A percentile compares a stretch with the other conserved stretches of the same genome.
These are phyloP conservation scores for Oryzias dopingdopingensis DNA, from an alignment of 2,797 vertebrate genomes.

Conservation along the genomic window DNA sequence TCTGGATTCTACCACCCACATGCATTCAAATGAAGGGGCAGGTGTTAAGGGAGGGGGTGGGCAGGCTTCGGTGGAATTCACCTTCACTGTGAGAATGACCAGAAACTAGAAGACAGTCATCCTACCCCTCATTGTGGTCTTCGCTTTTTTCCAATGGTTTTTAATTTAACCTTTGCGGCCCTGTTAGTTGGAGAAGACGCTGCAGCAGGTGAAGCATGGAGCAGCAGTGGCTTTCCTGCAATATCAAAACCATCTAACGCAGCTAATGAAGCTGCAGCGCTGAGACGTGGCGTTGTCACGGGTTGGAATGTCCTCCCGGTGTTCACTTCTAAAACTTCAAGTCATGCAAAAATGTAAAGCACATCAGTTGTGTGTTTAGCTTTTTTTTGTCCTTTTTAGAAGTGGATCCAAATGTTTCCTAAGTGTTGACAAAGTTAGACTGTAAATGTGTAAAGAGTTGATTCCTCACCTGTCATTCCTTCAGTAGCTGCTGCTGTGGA, in stretches of 20 bases:
- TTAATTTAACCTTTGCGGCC: constrained; percentile 48
- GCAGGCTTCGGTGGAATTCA: constrained; percentile 40
- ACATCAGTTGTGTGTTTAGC: constrained; percentile 14
- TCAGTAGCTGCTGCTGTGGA: constrained; percentile 44
- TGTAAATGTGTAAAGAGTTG: constrained; percentile 28
- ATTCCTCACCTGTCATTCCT: constrained; percentile 39
- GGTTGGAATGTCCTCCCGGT: constrained; percentile 23
- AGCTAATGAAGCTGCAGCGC: constrained; percentile 25
- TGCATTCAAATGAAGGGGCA: constrained; percentile 51
- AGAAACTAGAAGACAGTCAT: constrained; percentile 65
- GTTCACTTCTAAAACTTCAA: constrained; percentile 18
- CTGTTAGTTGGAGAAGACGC: constrained; percentile 8
- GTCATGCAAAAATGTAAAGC: constrained; percentile 29
- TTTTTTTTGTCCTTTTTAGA: constrained; percentile 15
- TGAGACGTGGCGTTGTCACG: constrained; percentile 15
- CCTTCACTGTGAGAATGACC: constrained; percentile 69
- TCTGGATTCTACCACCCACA: constrained; percentile 43
- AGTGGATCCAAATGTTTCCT: constrained; percentile 15
- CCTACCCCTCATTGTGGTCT: constrained; percentile 73
- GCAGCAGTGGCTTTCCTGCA: constrained; percentile 24
- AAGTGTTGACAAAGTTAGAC: constrained; percentile 31
- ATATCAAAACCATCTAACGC: constrained; percentile 18
- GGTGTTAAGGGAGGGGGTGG: constrained; percentile 25
- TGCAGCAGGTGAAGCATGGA: constrained; percentile 14
- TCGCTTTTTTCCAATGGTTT: constrained; percentile 50